Evolutionary conservation across 2,797 vertebrate genomes (phyloP).

Genomic region (Anolis apletophallus): DNA sequence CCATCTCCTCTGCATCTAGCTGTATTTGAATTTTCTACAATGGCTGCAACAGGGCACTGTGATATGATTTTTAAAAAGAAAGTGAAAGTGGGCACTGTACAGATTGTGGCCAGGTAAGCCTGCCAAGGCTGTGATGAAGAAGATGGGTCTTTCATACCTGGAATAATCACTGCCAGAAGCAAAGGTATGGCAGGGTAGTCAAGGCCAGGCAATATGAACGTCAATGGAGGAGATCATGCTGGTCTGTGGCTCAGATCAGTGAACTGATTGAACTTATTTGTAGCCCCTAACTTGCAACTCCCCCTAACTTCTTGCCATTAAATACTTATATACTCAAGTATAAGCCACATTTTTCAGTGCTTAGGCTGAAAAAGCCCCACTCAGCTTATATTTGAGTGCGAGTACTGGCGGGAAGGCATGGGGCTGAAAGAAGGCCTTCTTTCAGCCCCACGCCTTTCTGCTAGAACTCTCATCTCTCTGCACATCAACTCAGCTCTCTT

Average conservation of each 20-base stretch:
- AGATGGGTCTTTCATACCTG: neutral
- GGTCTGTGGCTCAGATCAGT: neutral
- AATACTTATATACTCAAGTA: too few species aligned
- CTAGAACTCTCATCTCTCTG: too few species aligned
- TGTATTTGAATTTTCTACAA: neutral
- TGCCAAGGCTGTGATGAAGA: neutral
- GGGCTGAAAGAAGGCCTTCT: too few species aligned
- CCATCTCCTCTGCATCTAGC: neutral
- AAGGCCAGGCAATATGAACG: neutral
- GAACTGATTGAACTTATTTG: neutral
- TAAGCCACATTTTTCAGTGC: too few species aligned
- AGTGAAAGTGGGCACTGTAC: neutral
- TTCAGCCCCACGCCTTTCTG: too few species aligned
- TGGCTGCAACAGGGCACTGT: neutral
- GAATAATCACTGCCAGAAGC: neutral
- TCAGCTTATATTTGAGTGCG: too few species aligned
- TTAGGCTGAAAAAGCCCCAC: too few species aligned
- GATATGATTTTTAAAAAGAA: too few species aligned
- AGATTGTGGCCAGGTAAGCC: neutral
- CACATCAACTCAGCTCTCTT: too few species aligned
- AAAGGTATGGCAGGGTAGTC: too few species aligned
- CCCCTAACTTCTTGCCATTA: neutral
- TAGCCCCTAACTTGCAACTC: neutral
- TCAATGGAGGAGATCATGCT: too few species aligned
- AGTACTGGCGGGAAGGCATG: too few species aligned